Percentiles rank a stretch among this genome's conserved stretches.
These are phyloP conservation scores for Zaprionus gabonicus DNA, from an alignment of 1,140 invertebrate species.

Conservation along the genomic window DNA sequence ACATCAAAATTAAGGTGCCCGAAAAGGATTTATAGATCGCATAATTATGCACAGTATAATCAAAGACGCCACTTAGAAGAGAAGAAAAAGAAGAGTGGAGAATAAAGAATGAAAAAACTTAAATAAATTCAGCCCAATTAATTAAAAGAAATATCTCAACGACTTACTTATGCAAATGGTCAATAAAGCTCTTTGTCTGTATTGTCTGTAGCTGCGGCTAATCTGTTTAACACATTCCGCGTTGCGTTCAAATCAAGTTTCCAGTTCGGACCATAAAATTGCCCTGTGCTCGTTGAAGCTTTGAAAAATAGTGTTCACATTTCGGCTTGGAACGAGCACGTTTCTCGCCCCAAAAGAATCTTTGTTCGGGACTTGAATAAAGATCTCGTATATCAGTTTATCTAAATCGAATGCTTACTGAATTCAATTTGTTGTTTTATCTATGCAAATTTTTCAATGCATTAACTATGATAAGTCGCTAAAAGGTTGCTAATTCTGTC, in stretches of 20 bases:
- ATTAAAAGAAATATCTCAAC: slow-evolving; percentile 59
- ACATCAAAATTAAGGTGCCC: slow-evolving; percentile 23
- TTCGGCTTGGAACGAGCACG: slow-evolving; percentile 13
- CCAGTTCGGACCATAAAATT: slow-evolving; percentile 46
- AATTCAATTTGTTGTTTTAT: slow-evolving; percentile 37
- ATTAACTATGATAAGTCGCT: slow-evolving; percentile 12
- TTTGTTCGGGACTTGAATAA: neutral
- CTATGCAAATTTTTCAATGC: slow-evolving; percentile 2
- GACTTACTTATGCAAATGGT: slow-evolving; percentile 68
- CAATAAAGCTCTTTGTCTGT: slow-evolving; percentile 68
- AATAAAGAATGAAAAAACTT: slow-evolving; percentile 2
- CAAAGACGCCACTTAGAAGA: slow-evolving; percentile 31
- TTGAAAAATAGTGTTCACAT: slow-evolving; percentile 43
- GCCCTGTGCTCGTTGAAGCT: slow-evolving; percentile 25
- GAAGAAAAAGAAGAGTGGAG: neutral
- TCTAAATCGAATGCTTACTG: slow-evolving; percentile 29
- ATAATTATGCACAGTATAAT: slow-evolving; percentile 64
- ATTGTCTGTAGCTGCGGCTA: slow-evolving; percentile 31
- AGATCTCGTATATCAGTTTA: slow-evolving; percentile 6
- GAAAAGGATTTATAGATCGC: slow-evolving; percentile 25
- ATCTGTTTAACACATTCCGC: slow-evolving; percentile 71
- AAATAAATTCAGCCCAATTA: slow-evolving; percentile 75
- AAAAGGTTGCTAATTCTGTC: slow-evolving; percentile 19
- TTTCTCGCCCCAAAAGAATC: neutral
- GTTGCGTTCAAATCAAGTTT: slow-evolving; percentile 27